Conservation (phyloP, 2,797 vertebrate species). For the Glyptemys insculpta region DNA sequence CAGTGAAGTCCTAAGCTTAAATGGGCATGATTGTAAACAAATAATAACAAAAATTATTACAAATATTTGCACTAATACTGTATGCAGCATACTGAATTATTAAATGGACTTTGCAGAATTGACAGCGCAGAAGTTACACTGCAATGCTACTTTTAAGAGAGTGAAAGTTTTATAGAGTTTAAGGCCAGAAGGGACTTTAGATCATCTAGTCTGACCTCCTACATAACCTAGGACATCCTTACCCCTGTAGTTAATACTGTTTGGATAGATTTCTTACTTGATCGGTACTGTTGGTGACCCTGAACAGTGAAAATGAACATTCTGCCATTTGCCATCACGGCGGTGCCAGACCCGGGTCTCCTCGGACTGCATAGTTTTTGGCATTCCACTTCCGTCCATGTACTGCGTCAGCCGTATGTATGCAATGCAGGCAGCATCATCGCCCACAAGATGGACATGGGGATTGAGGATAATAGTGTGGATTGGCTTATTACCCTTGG, state of each 20-base stretch:
- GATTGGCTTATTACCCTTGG: constrained; percentile 91
- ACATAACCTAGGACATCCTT: not conserved
- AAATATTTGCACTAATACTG: not conserved
- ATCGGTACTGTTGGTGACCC: constrained; percentile 93
- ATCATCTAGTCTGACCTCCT: not conserved
- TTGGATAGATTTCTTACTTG: constrained; percentile 85
- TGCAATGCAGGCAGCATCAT: constrained; percentile 96
- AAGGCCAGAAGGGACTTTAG: constrained; percentile 21
- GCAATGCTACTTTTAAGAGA: not conserved
- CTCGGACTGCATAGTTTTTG: constrained; percentile 97
- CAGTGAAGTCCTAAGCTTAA: not conserved
- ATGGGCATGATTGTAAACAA: not conserved
- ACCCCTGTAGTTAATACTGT: not conserved
- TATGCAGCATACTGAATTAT: not conserved
- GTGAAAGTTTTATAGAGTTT: not conserved
- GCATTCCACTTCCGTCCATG: constrained; percentile 89
- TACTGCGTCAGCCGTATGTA: constrained; percentile 98
- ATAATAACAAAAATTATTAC: not conserved
- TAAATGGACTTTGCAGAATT: not conserved
- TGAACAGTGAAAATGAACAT: constrained; percentile 97
- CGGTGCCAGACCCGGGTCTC: constrained; percentile 98
- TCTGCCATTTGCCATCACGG: constrained; percentile 97
- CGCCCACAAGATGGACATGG: constrained; percentile 96
- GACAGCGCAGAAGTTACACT: not conserved
- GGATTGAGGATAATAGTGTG: constrained; percentile 98